Percentiles rank a stretch among this genome's conserved stretches.
Conservation (phyloP, 2,888 invertebrate genomes). For the Penaeus monodon region DNA sequence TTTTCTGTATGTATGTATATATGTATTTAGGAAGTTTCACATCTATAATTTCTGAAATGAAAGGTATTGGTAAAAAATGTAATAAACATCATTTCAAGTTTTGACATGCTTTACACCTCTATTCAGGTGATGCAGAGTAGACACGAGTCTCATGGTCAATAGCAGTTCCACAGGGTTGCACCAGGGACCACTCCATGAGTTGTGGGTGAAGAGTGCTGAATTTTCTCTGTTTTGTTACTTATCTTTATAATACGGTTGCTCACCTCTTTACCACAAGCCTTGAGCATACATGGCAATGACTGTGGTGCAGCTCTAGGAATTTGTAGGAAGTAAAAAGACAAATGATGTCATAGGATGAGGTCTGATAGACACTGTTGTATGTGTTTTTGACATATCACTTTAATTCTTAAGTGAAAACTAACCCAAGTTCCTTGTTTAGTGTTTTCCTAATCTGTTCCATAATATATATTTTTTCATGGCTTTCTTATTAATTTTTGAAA, state of each 20-base stretch:
- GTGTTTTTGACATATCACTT: slow-evolving; percentile 44
- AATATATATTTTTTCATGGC: background rate
- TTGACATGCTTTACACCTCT: too few relatives aligned
- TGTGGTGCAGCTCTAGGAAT: slow-evolving; percentile 7
- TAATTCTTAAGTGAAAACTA: slow-evolving; percentile 41
- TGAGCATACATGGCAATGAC: background rate
- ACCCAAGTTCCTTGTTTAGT: slow-evolving; percentile 35
- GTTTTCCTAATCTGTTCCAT: background rate
- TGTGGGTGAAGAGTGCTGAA: too few relatives aligned
- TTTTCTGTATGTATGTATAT: too few relatives aligned
- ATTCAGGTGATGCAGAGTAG: too few relatives aligned
- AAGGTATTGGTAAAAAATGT: too few relatives aligned
- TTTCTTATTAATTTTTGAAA: background rate
- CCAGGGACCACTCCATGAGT: too few relatives aligned
- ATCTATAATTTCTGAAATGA: too few relatives aligned
- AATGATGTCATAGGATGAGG: slow-evolving; percentile 3
- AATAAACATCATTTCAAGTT: too few relatives aligned
- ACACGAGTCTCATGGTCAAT: too few relatives aligned
- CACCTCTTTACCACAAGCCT: background rate
- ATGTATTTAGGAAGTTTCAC: too few relatives aligned
- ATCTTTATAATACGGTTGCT: background rate
- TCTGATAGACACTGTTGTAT: slow-evolving; percentile 4
- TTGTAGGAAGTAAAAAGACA: slow-evolving; percentile 17
- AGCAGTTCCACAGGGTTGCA: too few relatives aligned
- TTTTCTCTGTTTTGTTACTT: background rate